These are phyloP conservation scores for Athripsodes cinereus DNA, from an alignment of 2,888 invertebrate genomes.

Conservation along the genomic window DNA sequence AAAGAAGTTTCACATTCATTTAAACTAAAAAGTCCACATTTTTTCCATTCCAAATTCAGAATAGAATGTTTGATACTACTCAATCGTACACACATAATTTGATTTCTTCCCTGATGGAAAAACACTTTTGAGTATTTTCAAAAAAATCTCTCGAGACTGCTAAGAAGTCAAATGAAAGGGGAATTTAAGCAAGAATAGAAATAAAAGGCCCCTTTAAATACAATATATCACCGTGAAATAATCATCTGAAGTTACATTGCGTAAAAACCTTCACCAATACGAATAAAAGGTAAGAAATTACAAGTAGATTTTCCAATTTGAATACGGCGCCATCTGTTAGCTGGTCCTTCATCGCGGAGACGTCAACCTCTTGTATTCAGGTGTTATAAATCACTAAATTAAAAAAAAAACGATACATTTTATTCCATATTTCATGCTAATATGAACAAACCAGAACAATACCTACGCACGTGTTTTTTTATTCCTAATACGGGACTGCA, in stretches of 20 bases:
- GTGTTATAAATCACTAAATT: not conserved
- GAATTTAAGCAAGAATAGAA: not conserved
- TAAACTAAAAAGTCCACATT: too few species aligned
- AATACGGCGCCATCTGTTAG: conserved; percentile 22
- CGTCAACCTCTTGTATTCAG: conserved; percentile 11
- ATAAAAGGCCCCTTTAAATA: conserved; percentile 4
- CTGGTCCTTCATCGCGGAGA: conserved; percentile 18
- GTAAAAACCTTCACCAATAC: conserved; percentile 6
- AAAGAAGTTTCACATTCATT: too few species aligned
- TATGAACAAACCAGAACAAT: not conserved
- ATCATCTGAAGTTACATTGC: conserved; percentile 14
- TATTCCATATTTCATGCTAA: not conserved
- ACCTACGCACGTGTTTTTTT: too few species aligned
- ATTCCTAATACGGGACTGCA: too few species aligned
- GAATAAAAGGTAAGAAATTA: conserved; percentile 18
- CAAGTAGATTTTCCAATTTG: conserved; percentile 21
- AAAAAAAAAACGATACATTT: not conserved
- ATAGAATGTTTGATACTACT: not conserved
- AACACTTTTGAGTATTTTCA: not conserved
- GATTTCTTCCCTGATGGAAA: conserved; percentile 3
- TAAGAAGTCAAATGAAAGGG: not conserved
- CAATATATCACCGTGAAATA: conserved; percentile 12
- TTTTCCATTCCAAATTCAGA: too few species aligned
- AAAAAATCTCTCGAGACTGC: not conserved
- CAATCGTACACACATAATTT: not conserved